Evolutionary conservation across 2,797 vertebrate genomes (phyloP).

Genomic region (Masticophis lateralis): DNA sequence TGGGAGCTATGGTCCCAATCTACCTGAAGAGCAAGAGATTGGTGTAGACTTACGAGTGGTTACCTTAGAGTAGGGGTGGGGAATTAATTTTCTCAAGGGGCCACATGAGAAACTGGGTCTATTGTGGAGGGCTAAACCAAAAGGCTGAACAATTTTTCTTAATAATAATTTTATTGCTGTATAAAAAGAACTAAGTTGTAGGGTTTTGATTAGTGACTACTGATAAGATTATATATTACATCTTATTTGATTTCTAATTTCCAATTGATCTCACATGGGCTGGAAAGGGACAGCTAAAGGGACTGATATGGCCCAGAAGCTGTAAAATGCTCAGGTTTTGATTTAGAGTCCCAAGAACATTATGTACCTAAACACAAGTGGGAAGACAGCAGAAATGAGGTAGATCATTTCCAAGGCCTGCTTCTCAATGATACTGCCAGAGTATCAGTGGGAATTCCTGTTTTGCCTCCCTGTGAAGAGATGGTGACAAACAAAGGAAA

Average conservation of each 20-base stretch:
- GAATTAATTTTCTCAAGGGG: neutral
- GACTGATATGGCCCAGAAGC: neutral
- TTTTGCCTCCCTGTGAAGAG: neutral
- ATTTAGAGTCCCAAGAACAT: neutral
- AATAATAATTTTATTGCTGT: neutral
- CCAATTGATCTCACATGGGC: neutral
- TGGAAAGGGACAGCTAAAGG: neutral
- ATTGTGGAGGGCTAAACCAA: neutral
- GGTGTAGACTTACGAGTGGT: slow-evolving; percentile 6
- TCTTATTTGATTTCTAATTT: neutral
- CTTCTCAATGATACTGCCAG: neutral
- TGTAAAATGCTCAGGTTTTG: neutral
- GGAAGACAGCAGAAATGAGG: neutral
- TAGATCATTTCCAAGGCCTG: neutral
- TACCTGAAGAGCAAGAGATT: neutral
- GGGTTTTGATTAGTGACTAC: neutral
- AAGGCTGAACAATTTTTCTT: neutral
- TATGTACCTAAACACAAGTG: neutral
- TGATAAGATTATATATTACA: neutral
- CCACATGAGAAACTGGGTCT: neutral
- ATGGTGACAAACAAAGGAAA: neutral
- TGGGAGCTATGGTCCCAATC: neutral
- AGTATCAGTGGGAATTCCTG: neutral
- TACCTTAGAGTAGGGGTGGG: slow-evolving; percentile 12
- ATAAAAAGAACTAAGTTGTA: neutral